Base-by-base conservation (phyloP, 1,140 invertebrate genomes). In the Choristoneura fumiferana region DNA sequence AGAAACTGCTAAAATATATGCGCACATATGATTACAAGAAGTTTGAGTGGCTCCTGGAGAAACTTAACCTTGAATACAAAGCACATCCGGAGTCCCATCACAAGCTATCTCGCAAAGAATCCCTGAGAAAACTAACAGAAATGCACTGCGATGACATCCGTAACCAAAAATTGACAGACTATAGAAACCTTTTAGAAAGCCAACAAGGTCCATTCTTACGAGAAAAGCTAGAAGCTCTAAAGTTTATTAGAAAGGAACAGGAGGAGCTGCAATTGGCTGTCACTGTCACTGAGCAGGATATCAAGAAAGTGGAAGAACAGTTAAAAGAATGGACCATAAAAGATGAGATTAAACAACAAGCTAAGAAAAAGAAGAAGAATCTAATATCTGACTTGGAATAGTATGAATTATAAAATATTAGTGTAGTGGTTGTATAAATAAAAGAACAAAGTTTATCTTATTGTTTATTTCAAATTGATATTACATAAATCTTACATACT, bases 21-120 rank as follows among this genome's bases (percentile, higher is more conserved):
- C 85, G 95, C 29, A 86, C 87, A 35, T 91, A 91, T 87, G 96
- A 98, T 79, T 96, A 97, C 78, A 94, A 94, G 67, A 92, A 93
- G 43, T 98, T 95, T 81, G 95, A 97, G 81, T 97, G 95, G 95
- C 67, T 97, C n/a, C 72, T 97, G 6, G 94, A 96, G 68, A 92
- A 93, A 75, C 81, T 98, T 0, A 93, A 96, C 68, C 88, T 98
- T 61, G 89, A 93, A 36, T 97, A 95, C 71, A 94, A 94, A 73
- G 92, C 92, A 17, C 76, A 87, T 59, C 93, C 94, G 4, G 68
- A 82, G 91, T 63, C 79, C 35, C 91, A 89, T 64, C 84, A 91
- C 67, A 91, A 91, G 82, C 76, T 94, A 36, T 92, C 91, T 4
- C 90, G 93, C 45, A 95, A 94, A 73, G 91, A 93, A 45, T 94